These are phyloP conservation scores for Helicolenus hilgendorfi DNA, from an alignment of 2,797 vertebrate genomes.

Conservation along the genomic window DNA sequence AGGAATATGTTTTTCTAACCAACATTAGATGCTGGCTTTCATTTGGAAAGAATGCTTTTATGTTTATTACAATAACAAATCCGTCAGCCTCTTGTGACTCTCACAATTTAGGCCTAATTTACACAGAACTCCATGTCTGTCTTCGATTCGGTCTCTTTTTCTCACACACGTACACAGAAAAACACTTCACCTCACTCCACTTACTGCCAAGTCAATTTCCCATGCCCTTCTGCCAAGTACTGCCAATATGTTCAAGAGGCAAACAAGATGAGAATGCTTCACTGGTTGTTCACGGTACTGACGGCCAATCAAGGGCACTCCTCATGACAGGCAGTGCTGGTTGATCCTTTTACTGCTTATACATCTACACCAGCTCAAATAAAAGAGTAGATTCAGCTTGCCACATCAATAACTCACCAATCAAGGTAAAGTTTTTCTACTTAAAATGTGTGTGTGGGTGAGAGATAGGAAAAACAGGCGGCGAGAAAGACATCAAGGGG, in stretches of 20 bases:
- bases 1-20: constrained; percentile 18
- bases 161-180: neutral
- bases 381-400: constrained; percentile 1
- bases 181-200: constrained; percentile 26
- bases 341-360: constrained; percentile 28
- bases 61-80: constrained; percentile 18
- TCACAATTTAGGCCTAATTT: constrained; percentile 20
- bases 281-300: constrained; percentile 14
- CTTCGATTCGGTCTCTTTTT: neutral
- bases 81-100: neutral
- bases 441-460: constrained; percentile 3
- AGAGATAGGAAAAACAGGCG: neutral
- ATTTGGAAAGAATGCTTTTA: neutral
- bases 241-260: constrained; percentile 47
- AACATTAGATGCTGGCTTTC: constrained; percentile 30
- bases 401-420: constrained; percentile 11
- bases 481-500: constrained; percentile 18
- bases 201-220: constrained; percentile 37
- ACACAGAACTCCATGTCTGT: neutral
- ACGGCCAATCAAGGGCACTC: constrained; percentile 43
- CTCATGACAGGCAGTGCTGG: neutral
- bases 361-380: neutral
- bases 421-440: constrained; percentile 2
- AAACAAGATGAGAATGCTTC: constrained; percentile 59
- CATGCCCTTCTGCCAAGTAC: constrained; percentile 38